Conservation (phyloP, 2,888 invertebrate genomes). For the Anthophora plumipes region DNA sequence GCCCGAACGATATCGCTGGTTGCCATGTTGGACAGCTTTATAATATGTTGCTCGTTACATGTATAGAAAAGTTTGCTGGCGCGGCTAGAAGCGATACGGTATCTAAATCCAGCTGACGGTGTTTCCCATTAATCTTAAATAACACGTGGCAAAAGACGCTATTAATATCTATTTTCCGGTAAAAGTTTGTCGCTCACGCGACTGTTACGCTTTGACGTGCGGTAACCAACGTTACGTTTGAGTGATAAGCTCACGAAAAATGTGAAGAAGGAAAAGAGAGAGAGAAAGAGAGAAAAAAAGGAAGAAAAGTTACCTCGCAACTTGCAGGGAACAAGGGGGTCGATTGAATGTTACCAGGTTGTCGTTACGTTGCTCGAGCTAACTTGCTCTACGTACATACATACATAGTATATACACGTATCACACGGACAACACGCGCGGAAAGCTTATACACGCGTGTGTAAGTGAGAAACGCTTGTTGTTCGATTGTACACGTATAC, state of each 20-base stretch:
- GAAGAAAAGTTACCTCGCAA: slow-evolving; percentile 35
- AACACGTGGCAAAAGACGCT: slow-evolving; percentile 43
- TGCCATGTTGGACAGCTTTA: slow-evolving; percentile 56
- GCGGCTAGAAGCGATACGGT: background rate
- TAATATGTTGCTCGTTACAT: slow-evolving; percentile 31
- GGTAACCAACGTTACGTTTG: slow-evolving; percentile 26
- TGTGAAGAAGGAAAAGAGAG: slow-evolving; percentile 30
- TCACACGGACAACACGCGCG: background rate
- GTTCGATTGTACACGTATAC: slow-evolving; percentile 33
- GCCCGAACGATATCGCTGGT: slow-evolving; percentile 54
- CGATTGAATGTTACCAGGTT: slow-evolving; percentile 70
- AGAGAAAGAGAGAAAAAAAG: no score
- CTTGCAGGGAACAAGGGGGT: slow-evolving; percentile 34
- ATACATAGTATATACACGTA: background rate
- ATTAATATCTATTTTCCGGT: slow-evolving; percentile 58
- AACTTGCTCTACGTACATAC: background rate
- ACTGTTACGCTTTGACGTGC: slow-evolving; percentile 48
- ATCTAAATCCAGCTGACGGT: slow-evolving; percentile 23
- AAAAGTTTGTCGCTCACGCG: slow-evolving; percentile 50
- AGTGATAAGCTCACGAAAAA: slow-evolving; percentile 54
- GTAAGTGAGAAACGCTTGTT: slow-evolving; percentile 32
- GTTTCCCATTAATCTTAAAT: slow-evolving; percentile 52
- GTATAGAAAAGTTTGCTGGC: slow-evolving; percentile 34
- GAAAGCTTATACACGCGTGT: background rate
- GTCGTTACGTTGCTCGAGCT: slow-evolving; percentile 60